These are phyloP conservation scores for Macrosiphum euphorbiae DNA, from an alignment of 2,888 invertebrate genomes.

Conservation along the genomic window DNA sequence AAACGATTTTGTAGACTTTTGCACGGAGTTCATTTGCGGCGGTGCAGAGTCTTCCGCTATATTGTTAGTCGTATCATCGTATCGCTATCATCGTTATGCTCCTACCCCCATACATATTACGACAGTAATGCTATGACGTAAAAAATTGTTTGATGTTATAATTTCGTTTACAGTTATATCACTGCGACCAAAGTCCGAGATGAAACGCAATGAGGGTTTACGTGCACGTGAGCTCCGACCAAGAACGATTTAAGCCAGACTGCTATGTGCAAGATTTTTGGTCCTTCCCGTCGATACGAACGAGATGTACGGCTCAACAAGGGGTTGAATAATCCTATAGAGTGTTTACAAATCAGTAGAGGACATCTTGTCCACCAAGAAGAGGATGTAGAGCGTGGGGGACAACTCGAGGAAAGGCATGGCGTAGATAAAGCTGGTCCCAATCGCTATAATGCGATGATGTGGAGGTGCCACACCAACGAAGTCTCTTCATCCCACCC, in stretches of 20 bases:
- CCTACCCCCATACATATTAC: neutral
- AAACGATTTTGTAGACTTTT: neutral
- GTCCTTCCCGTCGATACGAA: neutral
- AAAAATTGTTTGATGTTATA: neutral
- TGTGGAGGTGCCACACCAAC: neutral
- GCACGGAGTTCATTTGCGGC: neutral
- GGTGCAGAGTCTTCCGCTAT: neutral
- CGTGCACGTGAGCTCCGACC: too few relatives aligned
- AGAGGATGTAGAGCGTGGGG: neutral
- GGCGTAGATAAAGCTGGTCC: neutral
- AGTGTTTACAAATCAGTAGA: neutral
- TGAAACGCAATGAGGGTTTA: neutral
- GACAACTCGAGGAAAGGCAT: neutral
- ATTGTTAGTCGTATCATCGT: neutral
- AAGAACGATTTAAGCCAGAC: neutral
- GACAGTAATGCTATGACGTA: neutral
- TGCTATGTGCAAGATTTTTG: neutral
- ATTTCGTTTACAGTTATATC: neutral
- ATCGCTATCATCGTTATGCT: neutral
- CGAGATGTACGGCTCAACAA: neutral
- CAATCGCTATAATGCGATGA: neutral
- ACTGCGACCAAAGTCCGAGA: neutral
- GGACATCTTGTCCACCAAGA: neutral
- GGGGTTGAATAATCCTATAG: neutral
- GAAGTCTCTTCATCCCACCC: neutral